phyloP scores from a whole-genome alignment of 1,140 invertebrate genomes.

The Spodoptera litura region DNA sequence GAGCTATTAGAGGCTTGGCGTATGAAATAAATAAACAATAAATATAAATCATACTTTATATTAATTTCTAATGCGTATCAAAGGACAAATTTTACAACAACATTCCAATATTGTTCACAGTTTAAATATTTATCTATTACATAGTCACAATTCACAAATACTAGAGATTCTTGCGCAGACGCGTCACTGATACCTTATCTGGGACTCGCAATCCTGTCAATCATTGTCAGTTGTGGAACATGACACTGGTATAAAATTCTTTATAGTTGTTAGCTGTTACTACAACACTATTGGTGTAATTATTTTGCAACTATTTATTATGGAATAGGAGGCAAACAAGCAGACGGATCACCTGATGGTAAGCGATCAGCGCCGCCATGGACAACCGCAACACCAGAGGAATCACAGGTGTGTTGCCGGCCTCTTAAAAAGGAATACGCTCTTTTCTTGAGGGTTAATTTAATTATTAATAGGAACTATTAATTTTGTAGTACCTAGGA shows the following conservation, averaged over 20 bases:
- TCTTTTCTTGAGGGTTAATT: no score
- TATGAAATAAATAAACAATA: no score
- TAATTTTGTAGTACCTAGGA: no score
- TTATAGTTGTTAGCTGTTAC: neutral
- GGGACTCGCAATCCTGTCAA: constrained; percentile 27
- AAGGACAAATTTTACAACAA: neutral
- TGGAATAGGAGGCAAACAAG: no score
- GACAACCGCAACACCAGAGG: no score
- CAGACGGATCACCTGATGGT: no score
- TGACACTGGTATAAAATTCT: neutral
- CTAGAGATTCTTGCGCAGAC: constrained; percentile 7
- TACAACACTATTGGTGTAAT: neutral
- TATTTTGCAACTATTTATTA: neutral
- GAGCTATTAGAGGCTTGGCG: no score
- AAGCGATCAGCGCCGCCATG: no score
- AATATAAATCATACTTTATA: no score
- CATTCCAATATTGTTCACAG: constrained; percentile 8
- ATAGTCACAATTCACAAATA: constrained; percentile 5
- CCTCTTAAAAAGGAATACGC: no score
- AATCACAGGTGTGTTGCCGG: no score
- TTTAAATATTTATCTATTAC: neutral
- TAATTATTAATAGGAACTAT: no score
- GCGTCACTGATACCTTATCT: constrained; percentile 42
- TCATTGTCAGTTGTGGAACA: neutral
- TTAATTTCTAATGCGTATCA: neutral